Evolutionary conservation across 2,888 invertebrate genomes (phyloP).

Genomic region (Drosophila austrosaltans): DNA sequence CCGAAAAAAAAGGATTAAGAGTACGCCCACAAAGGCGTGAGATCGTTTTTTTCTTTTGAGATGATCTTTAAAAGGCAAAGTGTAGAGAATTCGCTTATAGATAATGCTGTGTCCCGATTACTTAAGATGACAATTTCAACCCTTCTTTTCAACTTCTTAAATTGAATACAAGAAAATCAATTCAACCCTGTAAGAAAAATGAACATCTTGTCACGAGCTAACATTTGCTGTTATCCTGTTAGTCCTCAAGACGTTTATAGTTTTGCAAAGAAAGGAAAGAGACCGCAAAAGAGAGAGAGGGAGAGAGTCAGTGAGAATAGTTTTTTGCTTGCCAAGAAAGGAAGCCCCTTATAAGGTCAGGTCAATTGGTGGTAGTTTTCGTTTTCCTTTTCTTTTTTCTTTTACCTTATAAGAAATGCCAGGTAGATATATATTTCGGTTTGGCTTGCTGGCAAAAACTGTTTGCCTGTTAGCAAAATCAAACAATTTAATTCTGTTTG

Average conservation of each 20-base stretch:
- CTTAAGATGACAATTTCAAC: conserved; percentile 42
- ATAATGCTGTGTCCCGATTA: conserved; percentile 50
- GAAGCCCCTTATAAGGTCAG: not conserved
- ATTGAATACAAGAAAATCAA: not conserved
- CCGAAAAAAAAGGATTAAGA: conserved; percentile 43
- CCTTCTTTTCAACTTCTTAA: conserved; percentile 32
- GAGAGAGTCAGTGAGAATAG: not conserved
- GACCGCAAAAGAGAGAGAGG: conserved; percentile 22
- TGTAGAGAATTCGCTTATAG: conserved; percentile 1
- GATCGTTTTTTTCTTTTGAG: not conserved
- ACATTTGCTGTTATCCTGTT: conserved; percentile 52
- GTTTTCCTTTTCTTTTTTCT: conserved; percentile 10
- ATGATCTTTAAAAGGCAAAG: not conserved
- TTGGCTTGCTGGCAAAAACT: conserved; percentile 33
- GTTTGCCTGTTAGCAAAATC: conserved; percentile 57
- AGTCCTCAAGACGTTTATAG: conserved; percentile 47
- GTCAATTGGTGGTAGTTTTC: conserved; percentile 29
- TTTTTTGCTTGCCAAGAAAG: not conserved
- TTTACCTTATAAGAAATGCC: conserved; percentile 7
- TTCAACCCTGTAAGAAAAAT: conserved; percentile 27
- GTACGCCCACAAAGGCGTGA: conserved; percentile 37
- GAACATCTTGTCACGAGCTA: conserved; percentile 22
- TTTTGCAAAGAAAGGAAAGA: not conserved
- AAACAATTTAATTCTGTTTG: conserved; percentile 36
- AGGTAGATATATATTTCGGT: not conserved